Evolutionary conservation across 2,113 vertebrate genomes (phyloP), one percentile per base, ranked within the genome.

Genomic region (Jacana jacana): DNA sequence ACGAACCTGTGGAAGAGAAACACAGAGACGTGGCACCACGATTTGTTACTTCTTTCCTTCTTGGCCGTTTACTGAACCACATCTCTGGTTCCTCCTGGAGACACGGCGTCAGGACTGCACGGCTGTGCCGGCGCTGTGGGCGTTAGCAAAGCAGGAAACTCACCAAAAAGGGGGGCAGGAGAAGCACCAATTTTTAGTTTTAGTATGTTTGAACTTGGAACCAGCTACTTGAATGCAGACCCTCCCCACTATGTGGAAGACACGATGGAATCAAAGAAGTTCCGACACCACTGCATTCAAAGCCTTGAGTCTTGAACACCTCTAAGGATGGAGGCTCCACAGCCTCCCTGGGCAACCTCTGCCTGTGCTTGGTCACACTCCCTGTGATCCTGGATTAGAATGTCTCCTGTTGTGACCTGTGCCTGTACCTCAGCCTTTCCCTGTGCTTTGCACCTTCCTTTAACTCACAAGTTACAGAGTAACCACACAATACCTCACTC

Each of bases 1-100:
- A 99, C 99, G 79, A 99, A 99, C 99, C 99, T 99, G 97, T 25
- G 8, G n/a, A 66, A 78, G 91, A 42, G 52, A 60, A 89, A 81
- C 14, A 60, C 15, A 63, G 52, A 71, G 40, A 46, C 49, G 71
- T 54, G 17, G 52, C n/a, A 30, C 33, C 1, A 25, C 22, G 13
- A 13, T 7, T 17, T 11, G 7, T 31, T 40, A 13, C 55, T 81
- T 25, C 58, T 58, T 16, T 18, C 24, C 24, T 18, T 13, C 66
- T 35, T 22, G 16, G 23, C 5, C 48, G 22, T 42, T 35, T 28
- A 37, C 17, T 31, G 44, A 6, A 37, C 18, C 5, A 13, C 13
- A 11, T 9, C 88, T 40, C 78, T 33, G 33, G 20, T 57, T 35
- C 37, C 30, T 82, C 33, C 58, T 14, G 31, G 5, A 17, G 19